phyloP scores from a whole-genome alignment of 1,140 invertebrate genomes.

The Drosophila quadrilineata region DNA sequence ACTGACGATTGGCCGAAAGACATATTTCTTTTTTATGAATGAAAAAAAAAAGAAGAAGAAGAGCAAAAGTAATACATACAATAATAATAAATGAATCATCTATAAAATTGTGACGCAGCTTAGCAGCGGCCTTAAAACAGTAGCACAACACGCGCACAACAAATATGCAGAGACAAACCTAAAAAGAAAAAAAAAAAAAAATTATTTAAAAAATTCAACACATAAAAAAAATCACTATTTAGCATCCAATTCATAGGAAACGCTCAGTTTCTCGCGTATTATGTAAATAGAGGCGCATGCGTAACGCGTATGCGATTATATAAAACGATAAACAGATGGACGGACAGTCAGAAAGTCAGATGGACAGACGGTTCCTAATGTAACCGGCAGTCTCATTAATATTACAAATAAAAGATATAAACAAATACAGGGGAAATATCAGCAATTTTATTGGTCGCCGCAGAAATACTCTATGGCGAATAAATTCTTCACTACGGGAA shows the following conservation, averaged over 20 bases:
- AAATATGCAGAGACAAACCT: conserved; percentile 11
- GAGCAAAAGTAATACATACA: too few relatives aligned
- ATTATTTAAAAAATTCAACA: conserved; percentile 1
- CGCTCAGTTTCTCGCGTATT: conserved; percentile 47
- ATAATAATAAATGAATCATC: conserved; percentile 63
- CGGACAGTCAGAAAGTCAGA: not conserved
- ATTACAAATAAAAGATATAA: conserved; percentile 32
- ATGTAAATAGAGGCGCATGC: conserved; percentile 63
- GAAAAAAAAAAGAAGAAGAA: too few relatives aligned
- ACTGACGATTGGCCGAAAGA: conserved; percentile 22
- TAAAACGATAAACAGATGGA: too few relatives aligned
- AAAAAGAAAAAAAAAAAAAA: conserved; percentile 21
- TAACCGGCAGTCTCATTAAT: conserved; percentile 29
- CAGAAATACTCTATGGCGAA: conserved; percentile 11
- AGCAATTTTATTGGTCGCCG: not conserved
- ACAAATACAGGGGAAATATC: not conserved
- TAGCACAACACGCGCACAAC: conserved; percentile 32
- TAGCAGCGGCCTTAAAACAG: conserved; percentile 36
- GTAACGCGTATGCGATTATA: conserved; percentile 48
- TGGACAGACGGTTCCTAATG: conserved; percentile 20
- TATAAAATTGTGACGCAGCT: conserved; percentile 52
- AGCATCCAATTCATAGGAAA: conserved; percentile 52
- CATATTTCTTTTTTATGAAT: conserved; percentile 66
- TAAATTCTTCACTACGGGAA: not conserved
- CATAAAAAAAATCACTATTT: conserved; percentile 48